Base-by-base conservation (phyloP, 2,797 vertebrate species). In the Rhadinocentrus ornatus region DNA sequence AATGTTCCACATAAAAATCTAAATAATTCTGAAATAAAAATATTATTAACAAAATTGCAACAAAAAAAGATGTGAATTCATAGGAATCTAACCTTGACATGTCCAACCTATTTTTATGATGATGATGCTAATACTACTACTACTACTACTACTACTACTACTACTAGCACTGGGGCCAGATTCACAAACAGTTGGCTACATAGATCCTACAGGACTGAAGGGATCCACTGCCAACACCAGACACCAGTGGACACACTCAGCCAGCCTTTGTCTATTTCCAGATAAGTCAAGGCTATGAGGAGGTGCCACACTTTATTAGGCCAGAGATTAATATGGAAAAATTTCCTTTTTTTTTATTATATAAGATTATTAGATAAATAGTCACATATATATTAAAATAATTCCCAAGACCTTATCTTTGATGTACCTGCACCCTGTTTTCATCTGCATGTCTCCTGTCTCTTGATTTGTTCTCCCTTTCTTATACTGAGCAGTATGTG, bases 381-480 rank as follows among this genome's bases (percentile, higher is more conserved):
- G 13, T 54, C 26, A 54, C 18, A 27, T 54, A 27, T 18, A 1
- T 54, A 18, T 27, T 18, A 29, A 54, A 29, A 3, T 3, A 22
- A 3, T 48, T 59, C 44, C 31, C 13, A 57, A 50, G 34, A 67
- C 20, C 13, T 26, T 62, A n/a, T 60, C 20, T 66, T 71, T 65
- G 55, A 73, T 71, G 60, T 64, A 62, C 6, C 22, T 32, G n/a
- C 15, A 56, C 7, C 20, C 57, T 64, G 52, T 54, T 67, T 73
- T 41, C 34, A 58, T 75, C 54, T 32, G 65, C 32, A 67, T 65
- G 62, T 68, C 61, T 66, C 16, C 20, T 69, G 52, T 54, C 64
- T 80, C 27, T 52, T 65, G 53, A 64, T 73, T 37, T 73, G n/a
- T 59, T 58, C 63, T 75, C 56, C 37, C 20, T 76, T 48, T 59